Base-by-base conservation (phyloP, 2,888 invertebrate genomes). In the Eupithecia vulgata region DNA sequence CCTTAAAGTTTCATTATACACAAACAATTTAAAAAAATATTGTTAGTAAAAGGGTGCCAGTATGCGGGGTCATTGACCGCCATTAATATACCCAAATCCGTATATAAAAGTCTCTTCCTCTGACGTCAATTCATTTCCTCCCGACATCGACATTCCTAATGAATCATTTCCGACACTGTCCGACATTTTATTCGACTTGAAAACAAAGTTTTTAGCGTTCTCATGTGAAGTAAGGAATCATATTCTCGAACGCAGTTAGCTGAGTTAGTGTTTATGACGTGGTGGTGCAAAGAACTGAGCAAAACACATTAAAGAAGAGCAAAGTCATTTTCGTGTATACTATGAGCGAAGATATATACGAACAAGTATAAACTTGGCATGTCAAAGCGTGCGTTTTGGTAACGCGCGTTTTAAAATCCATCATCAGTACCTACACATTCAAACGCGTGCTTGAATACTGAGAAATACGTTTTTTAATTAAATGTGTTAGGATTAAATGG, bases 191-290 rank as follows among this genome's bases (percentile, higher is more conserved):
- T 59, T 70, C 30, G 25, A 13, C 15, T 65, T 42, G 70, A 75
- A 76, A 74, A 78, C 77, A 76, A 74, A 35, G 59, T 17, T 71
- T 66, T 78, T 77, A 77, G 74, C 68, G 48, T 70, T 70, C 21
- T 67, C 25, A 34, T 67, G 62, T 64, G 69, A 71, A 75, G 42
- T 73, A 42, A 15, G 40, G 40, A 65, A 65, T 65, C 25, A 61
- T 21, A 70, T 72, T 75, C 40, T 57, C 64, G 59, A 34, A 30
- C 45, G 35, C 67, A 42, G 62, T 68, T 71, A 74, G 69, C 45
- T 62, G 17, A 73, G 57, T 73, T 76, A 76, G 67, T 65, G 25
- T 15, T 30, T 17, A 71, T 76, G 71, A 76, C 71, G 71, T 34
- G 64, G 25, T 70, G 35, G 52, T 37, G 30, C 48, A 48, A 73